These are phyloP conservation scores for Albula glossodonta DNA, from an alignment of 2,113 vertebrate species.

Conservation along the genomic window DNA sequence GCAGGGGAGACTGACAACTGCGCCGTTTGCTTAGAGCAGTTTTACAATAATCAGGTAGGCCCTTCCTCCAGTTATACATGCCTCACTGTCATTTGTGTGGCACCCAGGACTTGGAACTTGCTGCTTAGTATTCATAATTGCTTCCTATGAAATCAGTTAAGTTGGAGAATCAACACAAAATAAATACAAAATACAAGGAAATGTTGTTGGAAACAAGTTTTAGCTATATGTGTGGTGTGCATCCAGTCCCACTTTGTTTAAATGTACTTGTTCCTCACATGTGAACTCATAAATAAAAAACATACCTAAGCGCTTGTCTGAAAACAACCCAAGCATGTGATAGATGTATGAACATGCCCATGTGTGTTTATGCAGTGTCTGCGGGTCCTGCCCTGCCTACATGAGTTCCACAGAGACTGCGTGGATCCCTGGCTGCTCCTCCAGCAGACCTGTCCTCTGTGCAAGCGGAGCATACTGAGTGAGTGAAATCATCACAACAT, in stretches of 20 bases:
- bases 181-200: too few relatives aligned
- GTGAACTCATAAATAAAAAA: neutral
- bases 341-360: neutral
- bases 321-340: neutral
- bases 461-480: conserved; percentile 89
- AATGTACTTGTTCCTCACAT: too few relatives aligned
- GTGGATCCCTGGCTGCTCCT: conserved; percentile 93
- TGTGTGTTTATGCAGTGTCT: conserved; percentile 73
- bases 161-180: too few relatives aligned
- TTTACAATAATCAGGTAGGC: conserved; percentile 85
- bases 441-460: conserved; percentile 92
- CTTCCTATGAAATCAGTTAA: too few relatives aligned
- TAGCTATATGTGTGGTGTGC: too few relatives aligned
- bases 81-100: neutral
- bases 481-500: conserved; percentile 47
- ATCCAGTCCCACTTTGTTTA: too few relatives aligned
- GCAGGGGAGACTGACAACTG: conserved; percentile 78
- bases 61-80: neutral
- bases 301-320: neutral
- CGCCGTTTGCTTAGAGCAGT: conserved; percentile 88
- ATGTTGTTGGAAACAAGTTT: too few relatives aligned
- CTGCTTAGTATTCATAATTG: neutral
- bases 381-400: conserved; percentile 87
- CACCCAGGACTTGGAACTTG: neutral
- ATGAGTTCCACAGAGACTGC: conserved; percentile 91